Base-by-base conservation (phyloP, 2,113 vertebrate species). In the Thermophis baileyi region DNA sequence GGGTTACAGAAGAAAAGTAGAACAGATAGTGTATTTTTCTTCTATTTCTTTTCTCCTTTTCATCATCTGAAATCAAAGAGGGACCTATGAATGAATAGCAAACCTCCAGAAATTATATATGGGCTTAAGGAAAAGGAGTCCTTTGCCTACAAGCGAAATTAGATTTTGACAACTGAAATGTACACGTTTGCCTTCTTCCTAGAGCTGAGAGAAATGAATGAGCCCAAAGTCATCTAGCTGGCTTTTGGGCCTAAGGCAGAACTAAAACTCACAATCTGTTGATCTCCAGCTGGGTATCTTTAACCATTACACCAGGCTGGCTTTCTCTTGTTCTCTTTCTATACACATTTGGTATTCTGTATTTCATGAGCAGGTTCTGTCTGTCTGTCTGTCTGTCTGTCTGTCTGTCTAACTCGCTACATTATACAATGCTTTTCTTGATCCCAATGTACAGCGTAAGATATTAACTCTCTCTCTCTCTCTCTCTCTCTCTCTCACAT, bases 371-470 rank as follows among this genome's bases (percentile, higher is more conserved):
- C 11, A 69, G 30, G 30, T 4, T 63, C 11, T 63, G 60, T 24
- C 46, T 46, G 3, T 30, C 54, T 24, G 3, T 96, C 27, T 88
- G 25, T 87, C 18, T 85, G 40, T 86, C 9, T 49, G 2, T 27
- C 40, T 86, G 4, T 93, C 96, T 95, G 0, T 93, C 96, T 95
- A 96, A 55, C 95, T 95, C 95, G 88, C 95, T 97, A 97, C 92
- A 96, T 96, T 96, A 93, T 93, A 92, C 93, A 91, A 91, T 94
- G 44, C 69, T 27, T 57, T 89, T 91, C 94, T 87, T 94, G 60
- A 90, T 93, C 93, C 94, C 96, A 85, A 92, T 95, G 93, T 96
- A 96, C 93, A 95, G 95, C 92, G 93, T 90, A 95, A 93, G 94
- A 90, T 89, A 93, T 89, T 94, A 89, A 92, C 81, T 54, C 3